These are phyloP conservation scores for Physella acuta DNA, from an alignment of 1,140 invertebrate genomes.

Conservation along the genomic window DNA sequence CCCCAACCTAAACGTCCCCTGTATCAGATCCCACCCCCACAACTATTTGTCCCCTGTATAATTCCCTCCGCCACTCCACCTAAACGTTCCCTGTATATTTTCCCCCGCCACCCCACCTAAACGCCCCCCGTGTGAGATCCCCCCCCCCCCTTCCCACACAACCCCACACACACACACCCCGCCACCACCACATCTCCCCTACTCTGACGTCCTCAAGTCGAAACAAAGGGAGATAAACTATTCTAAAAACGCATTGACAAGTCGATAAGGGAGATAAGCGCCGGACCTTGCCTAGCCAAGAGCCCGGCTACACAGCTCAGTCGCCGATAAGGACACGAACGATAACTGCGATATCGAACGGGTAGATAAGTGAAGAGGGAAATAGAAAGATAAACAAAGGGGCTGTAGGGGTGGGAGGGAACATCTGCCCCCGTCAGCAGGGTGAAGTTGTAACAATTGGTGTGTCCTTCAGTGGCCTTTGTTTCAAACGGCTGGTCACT, in stretches of 20 bases:
- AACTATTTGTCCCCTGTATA: no score
- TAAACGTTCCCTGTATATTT: background rate
- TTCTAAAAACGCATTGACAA: background rate
- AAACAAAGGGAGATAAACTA: conserved; percentile 14
- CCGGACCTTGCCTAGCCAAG: background rate
- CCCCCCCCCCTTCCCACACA: background rate
- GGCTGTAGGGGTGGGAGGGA: no score
- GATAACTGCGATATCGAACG: conserved; percentile 4
- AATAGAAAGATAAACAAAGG: background rate
- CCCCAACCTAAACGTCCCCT: no score
- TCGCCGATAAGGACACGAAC: background rate
- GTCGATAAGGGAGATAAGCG: background rate
- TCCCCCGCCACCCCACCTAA: background rate
- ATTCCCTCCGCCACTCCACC: background rate
- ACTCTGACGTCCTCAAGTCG: background rate
- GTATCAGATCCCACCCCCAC: no score
- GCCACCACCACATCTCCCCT: background rate
- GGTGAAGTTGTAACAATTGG: no score
- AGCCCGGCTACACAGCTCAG: background rate
- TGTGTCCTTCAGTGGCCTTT: no score
- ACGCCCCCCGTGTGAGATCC: no score
- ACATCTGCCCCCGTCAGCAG: no score
- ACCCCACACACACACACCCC: background rate
- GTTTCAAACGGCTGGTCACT: no score
- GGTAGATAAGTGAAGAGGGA: conserved; percentile 1